Base-by-base conservation (phyloP, 2,113 vertebrate genomes). In the Bungarus multicinctus region DNA sequence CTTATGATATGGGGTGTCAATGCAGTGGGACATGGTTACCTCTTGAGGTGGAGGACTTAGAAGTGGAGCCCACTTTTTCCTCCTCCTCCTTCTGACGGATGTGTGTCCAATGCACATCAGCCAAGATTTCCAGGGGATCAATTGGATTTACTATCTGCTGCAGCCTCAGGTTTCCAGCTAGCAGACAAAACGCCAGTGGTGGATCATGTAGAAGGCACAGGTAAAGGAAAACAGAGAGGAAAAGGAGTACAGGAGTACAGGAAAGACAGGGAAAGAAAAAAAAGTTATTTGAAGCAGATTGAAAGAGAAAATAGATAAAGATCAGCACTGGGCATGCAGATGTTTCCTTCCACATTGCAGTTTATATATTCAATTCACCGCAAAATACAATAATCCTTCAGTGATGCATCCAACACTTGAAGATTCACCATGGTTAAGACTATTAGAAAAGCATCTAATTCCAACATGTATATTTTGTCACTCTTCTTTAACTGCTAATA, bases 121-220 rank as follows among this genome's bases (percentile, higher is more conserved):
- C 98, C 97, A 98, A 98, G 95, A 98, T 97, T 94, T 98, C 97
- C 96, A 98, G 95, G 87, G 99, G 99, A 96, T 99, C 98, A 45
- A 98, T 96, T 0, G 98, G 98, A 93, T 97, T 97, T 96, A 98
- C 94, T 94, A 97, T 93, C 97, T 98, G 99, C 95, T 98, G 98
- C 91, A 99, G 97, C 85, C 97, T 98, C 92, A 98, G 97, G 95
- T 98, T 99, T 96, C 98, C 98, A 52, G 98, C 99, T 99, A 97
- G 58, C 34, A 81, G 55, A 85, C 90, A 94, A 93, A 89, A 95
- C 95, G 96, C 64, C 87, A 55, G 34, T 23, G 94, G 91, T 86
- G 64, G 4, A 91, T 89, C 87, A 94, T 91, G 94, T 94, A 88
- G 93, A 87, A 45, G 92, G 45, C 74, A 93, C 74, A 43, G 91